Conservation (phyloP, 2,797 vertebrate genomes). For the Anguilla pacifica region DNA sequence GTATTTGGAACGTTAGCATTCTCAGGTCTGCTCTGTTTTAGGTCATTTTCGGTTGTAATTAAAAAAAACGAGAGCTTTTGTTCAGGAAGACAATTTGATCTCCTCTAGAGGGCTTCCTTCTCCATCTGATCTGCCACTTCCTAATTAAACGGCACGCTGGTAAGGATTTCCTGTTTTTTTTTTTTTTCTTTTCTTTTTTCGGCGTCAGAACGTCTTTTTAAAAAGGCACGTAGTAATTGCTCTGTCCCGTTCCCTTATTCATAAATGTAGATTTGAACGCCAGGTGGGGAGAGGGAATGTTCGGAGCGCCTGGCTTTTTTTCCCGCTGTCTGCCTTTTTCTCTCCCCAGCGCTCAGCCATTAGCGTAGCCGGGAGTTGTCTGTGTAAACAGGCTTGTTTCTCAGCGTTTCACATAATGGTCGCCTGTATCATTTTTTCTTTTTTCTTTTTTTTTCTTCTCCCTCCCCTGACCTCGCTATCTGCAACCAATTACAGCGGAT, state of each 20-base stretch:
- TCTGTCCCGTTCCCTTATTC: slow-evolving; percentile 67
- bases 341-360: slow-evolving; percentile 72
- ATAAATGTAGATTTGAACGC: slow-evolving; percentile 61
- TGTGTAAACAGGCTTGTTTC: slow-evolving; percentile 98
- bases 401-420: slow-evolving; percentile 87
- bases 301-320: slow-evolving; percentile 51
- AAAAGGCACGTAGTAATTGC: slow-evolving; percentile 71
- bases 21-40: background rate
- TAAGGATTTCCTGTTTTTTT: slow-evolving; percentile 77
- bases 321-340: slow-evolving; percentile 44
- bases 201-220: slow-evolving; percentile 67
- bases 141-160: slow-evolving; percentile 64
- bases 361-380: slow-evolving; percentile 87
- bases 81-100: background rate
- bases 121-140: slow-evolving; percentile 57
- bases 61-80: background rate
- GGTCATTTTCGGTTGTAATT: background rate
- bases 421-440: slow-evolving; percentile 88
- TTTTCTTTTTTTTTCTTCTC: slow-evolving; percentile 59
- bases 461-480: slow-evolving; percentile 92
- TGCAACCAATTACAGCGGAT: slow-evolving; percentile 99
- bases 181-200: slow-evolving; percentile 31
- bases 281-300: slow-evolving; percentile 41
- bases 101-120: background rate
- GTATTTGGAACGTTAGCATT: background rate